These are phyloP conservation scores for Ormyrus rosae DNA, from an alignment of 2,888 invertebrate species.

Conservation along the genomic window DNA sequence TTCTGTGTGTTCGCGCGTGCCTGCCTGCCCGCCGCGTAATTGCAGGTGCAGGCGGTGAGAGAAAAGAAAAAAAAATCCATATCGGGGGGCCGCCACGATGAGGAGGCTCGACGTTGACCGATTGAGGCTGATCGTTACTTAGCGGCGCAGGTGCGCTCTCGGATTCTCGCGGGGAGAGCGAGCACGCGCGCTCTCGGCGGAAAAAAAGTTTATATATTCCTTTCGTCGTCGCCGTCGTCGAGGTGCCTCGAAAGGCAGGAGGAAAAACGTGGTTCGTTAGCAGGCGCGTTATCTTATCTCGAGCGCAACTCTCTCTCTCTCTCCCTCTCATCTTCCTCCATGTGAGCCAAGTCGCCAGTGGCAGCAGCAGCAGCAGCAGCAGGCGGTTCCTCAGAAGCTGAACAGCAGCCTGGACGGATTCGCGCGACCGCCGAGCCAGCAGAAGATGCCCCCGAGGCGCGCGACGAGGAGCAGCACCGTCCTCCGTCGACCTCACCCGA, in stretches of 20 bases:
- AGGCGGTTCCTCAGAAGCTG: no score
- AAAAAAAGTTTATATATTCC: neutral
- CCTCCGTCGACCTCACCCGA: neutral
- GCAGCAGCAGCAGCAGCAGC: no score
- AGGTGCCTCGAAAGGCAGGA: no score
- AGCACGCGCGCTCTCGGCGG: neutral
- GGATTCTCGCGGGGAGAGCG: no score
- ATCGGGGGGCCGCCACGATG: constrained; percentile 4
- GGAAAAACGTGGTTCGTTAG: no score
- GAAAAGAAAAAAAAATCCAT: neutral
- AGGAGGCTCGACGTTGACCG: constrained; percentile 2
- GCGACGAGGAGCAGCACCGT: neutral
- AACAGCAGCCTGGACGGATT: neutral
- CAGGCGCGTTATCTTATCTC: no score
- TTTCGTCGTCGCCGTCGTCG: no score
- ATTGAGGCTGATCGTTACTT: constrained; percentile 9
- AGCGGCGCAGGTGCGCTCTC: constrained; percentile 6
- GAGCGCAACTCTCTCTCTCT: no score
- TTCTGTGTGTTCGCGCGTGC: constrained; percentile 7
- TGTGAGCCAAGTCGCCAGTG: no score
- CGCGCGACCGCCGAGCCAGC: neutral
- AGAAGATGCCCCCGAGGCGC: constrained; percentile 7
- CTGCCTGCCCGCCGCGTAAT: constrained; percentile 22
- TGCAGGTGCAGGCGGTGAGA: constrained; percentile 6
- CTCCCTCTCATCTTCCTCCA: no score